Conservation (phyloP, 1,140 invertebrate species). For the Drosophila rufa region DNA sequence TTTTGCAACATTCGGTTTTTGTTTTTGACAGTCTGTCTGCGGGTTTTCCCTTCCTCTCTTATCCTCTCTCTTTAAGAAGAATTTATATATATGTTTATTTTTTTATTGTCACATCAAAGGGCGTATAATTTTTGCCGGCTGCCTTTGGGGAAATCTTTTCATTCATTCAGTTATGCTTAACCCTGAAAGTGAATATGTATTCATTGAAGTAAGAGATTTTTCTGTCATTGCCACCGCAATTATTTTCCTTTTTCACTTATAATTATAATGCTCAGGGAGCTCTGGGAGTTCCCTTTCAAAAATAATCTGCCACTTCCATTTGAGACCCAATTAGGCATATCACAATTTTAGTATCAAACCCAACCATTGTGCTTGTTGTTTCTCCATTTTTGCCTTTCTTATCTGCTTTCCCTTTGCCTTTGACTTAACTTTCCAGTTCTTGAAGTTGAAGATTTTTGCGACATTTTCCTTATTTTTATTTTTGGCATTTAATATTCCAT, state of each 20-base stretch:
- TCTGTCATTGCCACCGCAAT: constrained; percentile 24
- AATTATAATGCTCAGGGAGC: background rate
- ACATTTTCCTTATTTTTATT: background rate
- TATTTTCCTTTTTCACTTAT: background rate
- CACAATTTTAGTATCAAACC: constrained; percentile 3
- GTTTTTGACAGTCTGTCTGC: constrained; percentile 50
- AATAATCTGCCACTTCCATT: constrained; percentile 7
- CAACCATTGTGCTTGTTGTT: background rate
- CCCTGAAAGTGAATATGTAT: constrained; percentile 3
- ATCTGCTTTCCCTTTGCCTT: background rate
- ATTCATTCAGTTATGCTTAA: background rate
- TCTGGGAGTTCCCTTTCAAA: constrained; percentile 1
- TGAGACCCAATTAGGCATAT: constrained; percentile 18
- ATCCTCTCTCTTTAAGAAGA: constrained; percentile 2
- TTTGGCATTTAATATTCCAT: constrained; percentile 2
- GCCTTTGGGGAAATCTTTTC: constrained; percentile 13
- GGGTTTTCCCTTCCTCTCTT: constrained; percentile 12
- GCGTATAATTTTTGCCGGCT: constrained; percentile 14
- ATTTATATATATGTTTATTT: constrained; percentile 19
- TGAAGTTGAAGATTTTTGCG: constrained; percentile 2
- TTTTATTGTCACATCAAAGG: constrained; percentile 54
- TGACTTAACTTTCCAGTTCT: constrained; percentile 9
- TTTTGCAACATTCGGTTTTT: constrained; percentile 36
- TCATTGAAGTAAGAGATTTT: constrained; percentile 21
- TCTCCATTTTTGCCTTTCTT: background rate